Evolutionary conservation across 2,113 vertebrate species (phyloP).

Genomic region (Diadophis punctatus): DNA sequence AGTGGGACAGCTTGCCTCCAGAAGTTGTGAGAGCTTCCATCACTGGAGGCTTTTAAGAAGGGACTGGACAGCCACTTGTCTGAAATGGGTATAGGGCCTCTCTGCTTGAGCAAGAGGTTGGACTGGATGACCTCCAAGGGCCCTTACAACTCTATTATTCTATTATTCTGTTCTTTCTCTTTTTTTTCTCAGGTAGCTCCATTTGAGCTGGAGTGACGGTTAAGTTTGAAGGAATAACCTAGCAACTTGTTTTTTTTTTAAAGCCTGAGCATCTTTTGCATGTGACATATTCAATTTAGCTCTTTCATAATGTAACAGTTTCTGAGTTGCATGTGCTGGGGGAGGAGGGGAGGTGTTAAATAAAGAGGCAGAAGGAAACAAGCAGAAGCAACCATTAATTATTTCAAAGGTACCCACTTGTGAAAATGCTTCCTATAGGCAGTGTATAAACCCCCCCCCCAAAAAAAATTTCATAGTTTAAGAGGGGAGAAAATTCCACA

Average conservation of each 20-base stretch:
- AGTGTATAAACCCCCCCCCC: background rate
- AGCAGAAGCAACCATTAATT: background rate
- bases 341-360: constrained; percentile 22
- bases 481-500: background rate
- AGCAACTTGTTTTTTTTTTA: constrained; percentile 41
- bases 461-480: background rate
- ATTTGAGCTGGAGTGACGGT: constrained; percentile 6
- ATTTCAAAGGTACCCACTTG: constrained; percentile 12
- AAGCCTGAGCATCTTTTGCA: background rate
- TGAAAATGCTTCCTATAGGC: constrained; percentile 11
- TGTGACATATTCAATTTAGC: background rate
- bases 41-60: background rate
- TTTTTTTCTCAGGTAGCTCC: background rate
- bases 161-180: background rate
- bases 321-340: background rate
- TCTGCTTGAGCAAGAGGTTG: background rate
- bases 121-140: background rate
- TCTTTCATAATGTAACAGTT: constrained; percentile 29
- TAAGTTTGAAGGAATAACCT: constrained; percentile 13
- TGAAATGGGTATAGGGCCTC: background rate
- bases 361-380: constrained; percentile 19
- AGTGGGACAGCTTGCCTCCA: background rate
- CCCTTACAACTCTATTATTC: background rate
- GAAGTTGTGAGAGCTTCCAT: background rate
- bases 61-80: background rate